Evolutionary conservation across 2,888 invertebrate genomes (phyloP).

Genomic region (Catotricha subobsoleta): DNA sequence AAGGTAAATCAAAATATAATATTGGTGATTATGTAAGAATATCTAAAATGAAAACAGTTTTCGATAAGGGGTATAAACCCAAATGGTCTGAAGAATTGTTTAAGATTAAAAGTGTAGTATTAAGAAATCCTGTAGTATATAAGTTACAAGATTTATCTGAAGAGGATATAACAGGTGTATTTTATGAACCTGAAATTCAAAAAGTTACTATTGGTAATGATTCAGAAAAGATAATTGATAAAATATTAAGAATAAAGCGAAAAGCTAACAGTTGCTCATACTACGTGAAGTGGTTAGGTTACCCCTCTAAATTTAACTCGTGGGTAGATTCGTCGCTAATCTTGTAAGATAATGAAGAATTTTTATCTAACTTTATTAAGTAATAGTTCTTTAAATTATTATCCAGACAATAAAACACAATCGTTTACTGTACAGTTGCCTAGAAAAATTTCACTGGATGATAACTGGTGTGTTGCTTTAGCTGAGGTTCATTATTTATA

Average conservation of each 20-base stretch:
- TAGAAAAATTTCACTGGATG: neutral
- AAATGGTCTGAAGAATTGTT: constrained; percentile 1
- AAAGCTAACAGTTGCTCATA: neutral
- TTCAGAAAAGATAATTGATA: neutral
- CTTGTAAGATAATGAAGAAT: neutral
- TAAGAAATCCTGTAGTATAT: neutral
- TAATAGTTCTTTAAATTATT: constrained; percentile 2
- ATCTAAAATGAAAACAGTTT: neutral
- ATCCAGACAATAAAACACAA: constrained; percentile 3
- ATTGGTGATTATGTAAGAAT: constrained; percentile 3
- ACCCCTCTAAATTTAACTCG: neutral
- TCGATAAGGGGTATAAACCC: constrained; percentile 4
- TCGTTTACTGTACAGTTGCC: constrained; percentile 3
- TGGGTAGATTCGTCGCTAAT: neutral
- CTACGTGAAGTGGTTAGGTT: neutral
- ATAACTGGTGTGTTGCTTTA: constrained; percentile 3
- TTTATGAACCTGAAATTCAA: constrained; percentile 4
- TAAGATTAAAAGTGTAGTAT: neutral
- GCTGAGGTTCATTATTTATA: constrained; percentile 3
- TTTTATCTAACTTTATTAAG: constrained; percentile 4
- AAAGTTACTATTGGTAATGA: neutral
- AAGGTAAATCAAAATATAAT: neutral
- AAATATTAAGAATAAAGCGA: neutral
- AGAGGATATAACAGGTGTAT: neutral
- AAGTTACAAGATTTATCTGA: neutral